These are phyloP conservation scores for Ochotona curzoniae DNA, from an alignment of 2,113 vertebrate species.

Conservation along the genomic window DNA sequence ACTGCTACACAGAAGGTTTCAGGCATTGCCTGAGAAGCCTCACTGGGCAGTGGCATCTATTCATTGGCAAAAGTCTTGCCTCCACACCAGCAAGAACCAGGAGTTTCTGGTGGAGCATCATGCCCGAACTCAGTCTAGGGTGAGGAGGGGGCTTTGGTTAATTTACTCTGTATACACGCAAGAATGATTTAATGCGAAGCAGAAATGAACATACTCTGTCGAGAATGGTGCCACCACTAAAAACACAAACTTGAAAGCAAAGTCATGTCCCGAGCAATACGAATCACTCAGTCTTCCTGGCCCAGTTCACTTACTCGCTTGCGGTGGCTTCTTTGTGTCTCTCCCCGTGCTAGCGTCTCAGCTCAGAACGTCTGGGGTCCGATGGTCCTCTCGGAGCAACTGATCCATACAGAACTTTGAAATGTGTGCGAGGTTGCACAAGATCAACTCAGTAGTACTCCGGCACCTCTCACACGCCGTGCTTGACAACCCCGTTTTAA, in stretches of 20 bases:
- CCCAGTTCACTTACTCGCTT: slow-evolving; percentile 31
- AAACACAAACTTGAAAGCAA: neutral
- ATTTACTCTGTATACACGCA: neutral
- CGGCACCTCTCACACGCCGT: slow-evolving; percentile 30
- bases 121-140: neutral
- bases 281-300: neutral
- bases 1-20: neutral
- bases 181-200: neutral
- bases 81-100: neutral
- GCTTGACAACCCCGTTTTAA: neutral
- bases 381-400: neutral
- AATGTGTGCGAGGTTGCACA: slow-evolving; percentile 37
- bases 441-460: slow-evolving; percentile 24
- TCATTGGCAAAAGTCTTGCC: neutral
- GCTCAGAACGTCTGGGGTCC: neutral
- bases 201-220: neutral
- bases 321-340: neutral
- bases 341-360: neutral
- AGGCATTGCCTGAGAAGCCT: neutral
- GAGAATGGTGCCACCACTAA: neutral
- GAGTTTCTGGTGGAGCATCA: neutral
- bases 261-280: neutral
- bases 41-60: neutral
- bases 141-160: neutral
- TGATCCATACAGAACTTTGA: neutral